Evolutionary conservation across 2,113 vertebrate genomes (phyloP), one percentile per base, ranked within the genome.

Genomic region (Ictidomys tridecemlineatus): DNA sequence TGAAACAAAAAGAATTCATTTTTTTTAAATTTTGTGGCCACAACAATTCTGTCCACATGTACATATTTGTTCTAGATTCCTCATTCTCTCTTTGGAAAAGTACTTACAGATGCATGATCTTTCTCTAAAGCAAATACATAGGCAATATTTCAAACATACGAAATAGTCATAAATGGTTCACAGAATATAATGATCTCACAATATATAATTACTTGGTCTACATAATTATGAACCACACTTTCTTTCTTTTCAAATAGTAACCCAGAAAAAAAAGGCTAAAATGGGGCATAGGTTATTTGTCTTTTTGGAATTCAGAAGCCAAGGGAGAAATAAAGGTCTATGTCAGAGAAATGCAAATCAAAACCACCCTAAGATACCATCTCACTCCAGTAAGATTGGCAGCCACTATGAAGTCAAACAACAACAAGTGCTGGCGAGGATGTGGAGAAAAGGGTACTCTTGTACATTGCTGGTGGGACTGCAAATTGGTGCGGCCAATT

Each of bases 61-160:
- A 9, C 1, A 37, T 5, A 26, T 85, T 58, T 56, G 22, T 32
- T 73, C n/a, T n/a, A 61, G 85, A 10, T 28, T 77, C 28, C 61
- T n/a, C 18, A 42, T n/a, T 26, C 1, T 42, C 37, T 16, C n/a
- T 91, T 86, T 63, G 22, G 14, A 63, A 94, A 53, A 51, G 51
- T 20, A 17, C 16, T 22, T 72, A 58, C 51, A 70, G 4, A 24
- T 2, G 24, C 9, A n/a, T 45, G 34, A 74, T 65, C 39, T 73
- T 70, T 51, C 72, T 85, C 86, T 28, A 56, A 95, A 96, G 63
- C 77, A 95, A 94, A 96, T 30, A 65, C 73, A 69, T 13, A 28
- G 48, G 37, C 74, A 91, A 45, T 91, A 73, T 83, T 91, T 94
- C 65, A 92, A 84, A 89, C 30, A 79, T 83, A 51, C n/a, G 76